Evolutionary conservation across 2,888 invertebrate genomes (phyloP).

Genomic region (Dyspetes luteomarginatus): DNA sequence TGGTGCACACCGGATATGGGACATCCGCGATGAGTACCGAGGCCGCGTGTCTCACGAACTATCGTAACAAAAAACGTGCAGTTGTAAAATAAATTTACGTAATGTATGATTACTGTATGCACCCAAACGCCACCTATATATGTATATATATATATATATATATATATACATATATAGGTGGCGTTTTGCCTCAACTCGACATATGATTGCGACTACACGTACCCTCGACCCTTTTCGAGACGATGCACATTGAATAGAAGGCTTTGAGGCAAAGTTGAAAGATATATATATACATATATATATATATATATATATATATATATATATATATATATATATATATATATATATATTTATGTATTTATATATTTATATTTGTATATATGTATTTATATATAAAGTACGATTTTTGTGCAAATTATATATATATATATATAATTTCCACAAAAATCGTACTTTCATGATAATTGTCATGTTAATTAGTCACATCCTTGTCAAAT

Average conservation of each 20-base stretch:
- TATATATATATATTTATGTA: too few relatives aligned
- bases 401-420: neutral
- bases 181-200: neutral
- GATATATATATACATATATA: too few relatives aligned
- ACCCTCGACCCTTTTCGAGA: conserved; percentile 16
- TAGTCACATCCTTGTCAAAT: neutral
- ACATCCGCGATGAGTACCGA: conserved; percentile 41
- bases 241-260: neutral
- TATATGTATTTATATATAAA: too few relatives aligned
- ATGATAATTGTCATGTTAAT: conserved; percentile 29
- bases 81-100: neutral
- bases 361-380: too few relatives aligned
- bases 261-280: conserved; percentile 9
- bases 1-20: conserved; percentile 17
- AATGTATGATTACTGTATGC: too few relatives aligned
- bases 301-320: too few relatives aligned
- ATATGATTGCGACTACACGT: conserved; percentile 3
- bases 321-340: too few relatives aligned
- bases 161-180: too few relatives aligned
- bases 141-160: too few relatives aligned
- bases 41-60: neutral
- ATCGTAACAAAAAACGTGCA: neutral
- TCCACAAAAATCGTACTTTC: conserved; percentile 8
- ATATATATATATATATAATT: neutral
- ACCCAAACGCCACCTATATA: too few relatives aligned